phyloP scores from a whole-genome alignment of 2,113 vertebrate genomes.

The Microcebus griseorufus region DNA sequence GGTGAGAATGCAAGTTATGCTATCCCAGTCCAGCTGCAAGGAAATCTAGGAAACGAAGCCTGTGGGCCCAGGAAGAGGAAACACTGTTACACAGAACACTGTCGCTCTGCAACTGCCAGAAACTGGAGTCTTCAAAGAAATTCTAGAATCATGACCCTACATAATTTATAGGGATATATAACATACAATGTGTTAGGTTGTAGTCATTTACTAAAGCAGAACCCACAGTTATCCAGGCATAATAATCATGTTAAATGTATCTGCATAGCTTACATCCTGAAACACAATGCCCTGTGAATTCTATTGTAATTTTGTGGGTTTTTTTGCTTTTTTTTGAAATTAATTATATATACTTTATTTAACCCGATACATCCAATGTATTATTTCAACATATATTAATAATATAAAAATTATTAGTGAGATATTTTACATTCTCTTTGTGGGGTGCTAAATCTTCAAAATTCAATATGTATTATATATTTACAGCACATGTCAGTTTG shows the following conservation, averaged over 20 bases:
- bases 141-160: neutral
- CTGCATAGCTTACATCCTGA: neutral
- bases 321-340: neutral
- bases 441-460: neutral
- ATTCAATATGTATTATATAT: neutral
- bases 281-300: neutral
- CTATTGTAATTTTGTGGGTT: neutral
- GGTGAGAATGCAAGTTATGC: neutral
- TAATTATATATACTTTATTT: conserved; percentile 28
- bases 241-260: neutral
- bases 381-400: neutral
- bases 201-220: neutral
- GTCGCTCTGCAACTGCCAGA: neutral
- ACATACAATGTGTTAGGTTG: neutral
- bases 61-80: neutral
- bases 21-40: neutral
- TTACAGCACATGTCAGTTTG: neutral
- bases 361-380: neutral
- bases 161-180: neutral
- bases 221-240: neutral
- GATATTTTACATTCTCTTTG: neutral
- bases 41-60: neutral
- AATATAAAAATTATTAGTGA: conserved; percentile 38
- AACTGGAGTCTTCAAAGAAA: neutral
- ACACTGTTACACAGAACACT: neutral